These are phyloP conservation scores for Loxodonta africana DNA, from an alignment of 2,113 vertebrate genomes.

Conservation along the genomic window DNA sequence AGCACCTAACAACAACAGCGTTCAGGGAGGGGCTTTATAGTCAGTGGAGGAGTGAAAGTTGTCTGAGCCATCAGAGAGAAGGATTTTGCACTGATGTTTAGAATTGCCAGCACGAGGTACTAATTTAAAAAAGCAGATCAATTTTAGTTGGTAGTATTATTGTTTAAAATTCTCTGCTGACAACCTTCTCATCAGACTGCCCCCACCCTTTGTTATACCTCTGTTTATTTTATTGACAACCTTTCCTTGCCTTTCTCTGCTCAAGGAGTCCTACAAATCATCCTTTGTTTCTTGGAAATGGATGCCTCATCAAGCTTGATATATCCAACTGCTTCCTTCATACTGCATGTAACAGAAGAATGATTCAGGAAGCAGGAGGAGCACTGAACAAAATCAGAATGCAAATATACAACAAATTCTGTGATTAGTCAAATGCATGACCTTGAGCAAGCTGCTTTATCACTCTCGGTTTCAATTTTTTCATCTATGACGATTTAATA, in stretches of 20 bases:
- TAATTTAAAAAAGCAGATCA: not conserved
- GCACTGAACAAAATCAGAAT: not conserved
- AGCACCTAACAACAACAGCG: too few relatives aligned
- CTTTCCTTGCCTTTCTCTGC: not conserved
- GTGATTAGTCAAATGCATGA: not conserved
- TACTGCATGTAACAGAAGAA: not conserved
- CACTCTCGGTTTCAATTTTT: not conserved
- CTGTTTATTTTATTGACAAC: not conserved
- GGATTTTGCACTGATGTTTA: not conserved
- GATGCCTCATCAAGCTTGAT: not conserved
- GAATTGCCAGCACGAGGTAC: not conserved
- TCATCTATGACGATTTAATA: not conserved
- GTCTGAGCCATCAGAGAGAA: not conserved
- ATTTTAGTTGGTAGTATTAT: not conserved
- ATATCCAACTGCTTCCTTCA: not conserved
- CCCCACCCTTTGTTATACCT: not conserved
- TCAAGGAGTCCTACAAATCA: too few relatives aligned
- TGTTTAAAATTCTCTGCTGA: not conserved
- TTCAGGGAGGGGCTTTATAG: not conserved
- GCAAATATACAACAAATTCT: not conserved
- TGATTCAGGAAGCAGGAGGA: not conserved
- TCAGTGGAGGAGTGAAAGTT: not conserved
- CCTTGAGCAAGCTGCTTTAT: not conserved
- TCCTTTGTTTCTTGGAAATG: not conserved
- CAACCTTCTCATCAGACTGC: not conserved